These are phyloP conservation scores for Ditylenchus weischeri DNA, from an alignment of 2,888 invertebrate genomes.

Conservation along the genomic window DNA sequence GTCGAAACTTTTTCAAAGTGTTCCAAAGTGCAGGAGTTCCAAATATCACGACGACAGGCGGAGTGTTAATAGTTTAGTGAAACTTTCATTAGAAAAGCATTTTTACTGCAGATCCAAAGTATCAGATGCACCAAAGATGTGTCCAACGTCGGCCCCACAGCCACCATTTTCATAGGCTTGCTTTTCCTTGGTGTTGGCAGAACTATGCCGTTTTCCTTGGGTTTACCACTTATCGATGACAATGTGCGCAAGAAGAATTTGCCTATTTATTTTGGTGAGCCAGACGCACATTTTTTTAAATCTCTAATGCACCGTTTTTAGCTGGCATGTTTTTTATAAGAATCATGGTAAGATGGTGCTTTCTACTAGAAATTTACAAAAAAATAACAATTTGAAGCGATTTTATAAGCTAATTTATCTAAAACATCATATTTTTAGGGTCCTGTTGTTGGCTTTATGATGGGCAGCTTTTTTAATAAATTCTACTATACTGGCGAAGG, in stretches of 20 bases:
- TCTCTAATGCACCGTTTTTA: conserved; percentile 30
- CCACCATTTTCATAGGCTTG: conserved; percentile 56
- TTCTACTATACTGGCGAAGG: conserved; percentile 50
- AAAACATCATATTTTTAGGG: conserved; percentile 28
- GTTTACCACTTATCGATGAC: conserved; percentile 58
- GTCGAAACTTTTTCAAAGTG: too few relatives aligned
- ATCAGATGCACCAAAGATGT: conserved; percentile 35
- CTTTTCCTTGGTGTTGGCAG: conserved; percentile 57
- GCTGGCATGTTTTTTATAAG: conserved; percentile 59
- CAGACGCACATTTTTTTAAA: neutral
- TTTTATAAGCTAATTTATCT: too few relatives aligned
- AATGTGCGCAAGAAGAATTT: conserved; percentile 57
- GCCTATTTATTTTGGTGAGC: conserved; percentile 56
- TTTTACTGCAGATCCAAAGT: conserved; percentile 27
- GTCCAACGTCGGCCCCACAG: conserved; percentile 50
- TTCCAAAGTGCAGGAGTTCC: too few relatives aligned
- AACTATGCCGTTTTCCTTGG: conserved; percentile 59
- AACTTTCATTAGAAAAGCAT: conserved; percentile 2
- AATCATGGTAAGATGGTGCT: conserved; percentile 36
- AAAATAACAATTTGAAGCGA: too few relatives aligned
- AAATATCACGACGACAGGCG: too few relatives aligned
- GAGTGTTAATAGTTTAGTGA: too few relatives aligned
- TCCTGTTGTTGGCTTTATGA: conserved; percentile 55
- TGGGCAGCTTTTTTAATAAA: conserved; percentile 54
- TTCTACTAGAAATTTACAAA: too few relatives aligned